A percentile compares a stretch with the other conserved stretches of the same genome.
These are phyloP conservation scores for Cranoglanis bouderius DNA, from an alignment of 2,113 vertebrate species.

Conservation along the genomic window DNA sequence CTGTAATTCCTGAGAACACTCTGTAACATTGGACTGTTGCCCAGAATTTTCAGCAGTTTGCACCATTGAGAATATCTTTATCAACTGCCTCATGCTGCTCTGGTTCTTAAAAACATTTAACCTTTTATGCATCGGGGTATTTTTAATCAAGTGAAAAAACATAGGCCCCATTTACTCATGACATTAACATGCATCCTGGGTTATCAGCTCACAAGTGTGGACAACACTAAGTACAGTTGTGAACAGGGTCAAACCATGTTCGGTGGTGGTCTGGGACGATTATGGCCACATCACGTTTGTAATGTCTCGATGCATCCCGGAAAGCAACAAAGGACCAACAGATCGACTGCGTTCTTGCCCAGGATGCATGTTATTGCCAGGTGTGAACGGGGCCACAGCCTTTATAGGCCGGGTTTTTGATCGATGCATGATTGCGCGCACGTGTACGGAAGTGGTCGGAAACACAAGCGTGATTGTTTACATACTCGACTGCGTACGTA, in stretches of 20 bases:
- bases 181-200: not conserved
- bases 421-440: no score
- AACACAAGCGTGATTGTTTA: not conserved
- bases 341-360: not conserved
- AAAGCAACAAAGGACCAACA: not conserved
- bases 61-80: not conserved
- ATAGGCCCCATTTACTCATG: not conserved
- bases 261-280: not conserved
- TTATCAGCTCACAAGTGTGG: not conserved
- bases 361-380: not conserved
- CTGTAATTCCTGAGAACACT: not conserved
- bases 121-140: not conserved
- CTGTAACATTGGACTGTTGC: not conserved
- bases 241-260: not conserved
- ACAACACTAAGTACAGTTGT: not conserved
- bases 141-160: not conserved
- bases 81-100: not conserved
- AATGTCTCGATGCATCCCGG: not conserved
- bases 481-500: not conserved
- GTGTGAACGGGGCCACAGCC: not conserved
- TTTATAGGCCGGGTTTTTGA: not conserved
- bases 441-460: not conserved
- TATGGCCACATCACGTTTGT: not conserved
- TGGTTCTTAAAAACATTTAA: not conserved
- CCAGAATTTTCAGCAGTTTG: not conserved